Base-by-base conservation (phyloP, 2,797 vertebrate species). In the Phrynocephalus vlangalii region DNA sequence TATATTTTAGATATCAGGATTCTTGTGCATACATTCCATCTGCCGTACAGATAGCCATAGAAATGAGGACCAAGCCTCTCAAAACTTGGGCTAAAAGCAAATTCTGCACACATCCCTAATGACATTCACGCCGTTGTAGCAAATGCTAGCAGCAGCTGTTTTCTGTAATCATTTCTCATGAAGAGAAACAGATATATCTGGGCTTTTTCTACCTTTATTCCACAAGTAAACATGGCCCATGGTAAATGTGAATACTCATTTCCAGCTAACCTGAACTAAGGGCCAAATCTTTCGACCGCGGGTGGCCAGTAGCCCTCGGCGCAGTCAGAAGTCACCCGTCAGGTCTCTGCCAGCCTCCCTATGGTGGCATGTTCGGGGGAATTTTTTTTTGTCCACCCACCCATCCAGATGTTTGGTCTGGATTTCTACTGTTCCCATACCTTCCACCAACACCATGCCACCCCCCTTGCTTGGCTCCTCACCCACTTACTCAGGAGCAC, bases 111-210 rank as follows among this genome's bases (percentile, higher is more conserved):
- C 72, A 75, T 38, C 33, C 7, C 33, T 44, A 44, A 75, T 38
- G 38, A 33, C 9, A 20, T 75, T 44, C 33, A 75, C 15, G 9
- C 72, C 6, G 68, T 68, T 82, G 38, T 68, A 68, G 38, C 24
- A 82, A 80, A 82, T 18, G 13, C 8, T 38, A 28, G 7, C 11
- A 22, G 15, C 33, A 82, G 33, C 38, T 48, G 38, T 68, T 16
- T 26, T 7, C 2, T 16, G 28, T 13, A 13, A 30, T 82, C 86
- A 81, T 28, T 86, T 83, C 76, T 79, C 9, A 10, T 5, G 76
- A 89, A 87, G 50, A 33, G 78, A 78, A 70, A 52, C n/a, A 2
- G 13, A 63, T 56, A 1, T 48, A 75, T 90, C 76, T 77, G 68
- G 33, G 63, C 26, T 66, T 56, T 1, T 11, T 88, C 75, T 38